Percentiles rank a stretch among this genome's conserved stretches.
phyloP scores from a whole-genome alignment of 1,140 invertebrate genomes.

The Octopus sinensis region DNA sequence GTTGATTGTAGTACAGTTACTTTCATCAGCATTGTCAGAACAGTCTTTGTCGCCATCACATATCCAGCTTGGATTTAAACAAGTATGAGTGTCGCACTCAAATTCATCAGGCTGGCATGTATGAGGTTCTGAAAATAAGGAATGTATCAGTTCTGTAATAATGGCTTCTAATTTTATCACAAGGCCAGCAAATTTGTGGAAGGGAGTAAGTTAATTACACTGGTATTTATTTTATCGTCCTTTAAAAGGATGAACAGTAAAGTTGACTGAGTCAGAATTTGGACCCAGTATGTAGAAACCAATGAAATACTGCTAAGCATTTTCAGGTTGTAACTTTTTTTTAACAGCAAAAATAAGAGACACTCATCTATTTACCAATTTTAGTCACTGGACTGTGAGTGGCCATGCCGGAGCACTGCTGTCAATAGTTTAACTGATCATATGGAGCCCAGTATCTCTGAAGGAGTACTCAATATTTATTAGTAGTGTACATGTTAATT shows the following conservation, averaged over 20 bases:
- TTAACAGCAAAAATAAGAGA: no score
- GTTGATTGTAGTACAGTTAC: constrained; percentile 64
- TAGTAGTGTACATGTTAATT: no score
- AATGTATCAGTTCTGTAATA: neutral
- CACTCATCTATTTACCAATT: no score
- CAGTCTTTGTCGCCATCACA: constrained; percentile 75
- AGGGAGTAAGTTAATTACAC: neutral
- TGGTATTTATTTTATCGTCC: neutral
- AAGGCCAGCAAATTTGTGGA: neutral
- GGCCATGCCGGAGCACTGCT: no score
- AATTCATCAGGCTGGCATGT: constrained; percentile 74
- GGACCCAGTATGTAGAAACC: neutral
- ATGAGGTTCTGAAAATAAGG: constrained; percentile 29
- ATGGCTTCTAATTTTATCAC: neutral
- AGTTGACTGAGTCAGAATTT: neutral
- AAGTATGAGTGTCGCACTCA: constrained; percentile 84
- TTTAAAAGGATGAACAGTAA: neutral
- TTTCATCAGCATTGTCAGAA: constrained; percentile 61
- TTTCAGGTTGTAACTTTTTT: no score
- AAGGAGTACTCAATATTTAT: no score
- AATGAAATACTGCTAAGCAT: neutral
- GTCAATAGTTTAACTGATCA: no score
- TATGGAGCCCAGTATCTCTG: no score
- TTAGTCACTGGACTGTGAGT: no score
- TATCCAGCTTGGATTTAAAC: constrained; percentile 81